These are phyloP conservation scores for Anadara kagoshimensis DNA, from an alignment of 1,140 invertebrate species.

Conservation along the genomic window DNA sequence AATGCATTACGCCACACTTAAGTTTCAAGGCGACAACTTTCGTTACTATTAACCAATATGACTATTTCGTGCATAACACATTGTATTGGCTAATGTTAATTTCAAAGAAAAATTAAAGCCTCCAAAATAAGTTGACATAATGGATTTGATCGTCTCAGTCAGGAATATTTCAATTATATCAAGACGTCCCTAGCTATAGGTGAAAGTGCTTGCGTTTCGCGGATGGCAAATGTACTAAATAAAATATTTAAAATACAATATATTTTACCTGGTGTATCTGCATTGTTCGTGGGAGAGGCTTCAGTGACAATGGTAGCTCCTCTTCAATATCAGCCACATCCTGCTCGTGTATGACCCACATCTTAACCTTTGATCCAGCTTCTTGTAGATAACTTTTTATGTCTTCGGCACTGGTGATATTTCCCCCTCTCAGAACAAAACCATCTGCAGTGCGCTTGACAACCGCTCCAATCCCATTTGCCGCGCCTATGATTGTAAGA, in stretches of 20 bases:
- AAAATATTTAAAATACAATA: background rate
- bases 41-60: no score
- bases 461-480: background rate
- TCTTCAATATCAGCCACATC: background rate
- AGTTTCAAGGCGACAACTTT: no score
- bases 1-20: no score
- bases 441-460: background rate
- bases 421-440: background rate
- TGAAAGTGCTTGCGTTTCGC: no score
- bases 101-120: no score
- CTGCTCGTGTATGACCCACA: background rate
- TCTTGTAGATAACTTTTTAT: background rate
- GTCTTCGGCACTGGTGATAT: background rate
- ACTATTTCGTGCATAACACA: no score
- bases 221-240: background rate
- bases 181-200: no score
- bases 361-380: background rate
- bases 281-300: background rate
- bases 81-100: no score
- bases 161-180: no score
- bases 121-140: no score
- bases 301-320: background rate
- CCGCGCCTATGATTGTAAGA: background rate
- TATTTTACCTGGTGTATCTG: slow-evolving; percentile 11
- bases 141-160: no score